These are phyloP conservation scores for Pseudomyrmex pallidus DNA, from an alignment of 1,140 invertebrate species.

Conservation along the genomic window DNA sequence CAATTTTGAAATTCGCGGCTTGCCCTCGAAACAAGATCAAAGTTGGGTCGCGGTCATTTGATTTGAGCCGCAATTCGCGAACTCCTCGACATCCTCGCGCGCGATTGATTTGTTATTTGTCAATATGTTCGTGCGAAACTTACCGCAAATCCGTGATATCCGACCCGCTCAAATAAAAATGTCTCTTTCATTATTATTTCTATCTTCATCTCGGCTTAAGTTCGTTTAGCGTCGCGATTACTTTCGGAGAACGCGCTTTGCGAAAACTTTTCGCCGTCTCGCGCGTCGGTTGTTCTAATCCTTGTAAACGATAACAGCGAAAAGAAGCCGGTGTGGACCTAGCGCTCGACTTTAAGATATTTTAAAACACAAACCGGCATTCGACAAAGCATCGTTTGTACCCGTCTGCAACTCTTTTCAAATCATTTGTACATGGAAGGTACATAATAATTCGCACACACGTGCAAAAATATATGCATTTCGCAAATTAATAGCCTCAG, in stretches of 20 bases:
- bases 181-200: neutral
- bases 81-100: neutral
- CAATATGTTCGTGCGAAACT: neutral
- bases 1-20: constrained; percentile 51
- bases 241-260: neutral
- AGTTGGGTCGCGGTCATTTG: constrained; percentile 20
- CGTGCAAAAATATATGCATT: neutral
- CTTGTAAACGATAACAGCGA: no score
- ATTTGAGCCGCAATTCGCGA: neutral
- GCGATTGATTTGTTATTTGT: constrained; percentile 6
- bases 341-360: no score
- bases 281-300: neutral
- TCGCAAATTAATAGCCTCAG: neutral
- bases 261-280: no score
- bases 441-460: no score
- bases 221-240: neutral
- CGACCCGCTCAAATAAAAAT: neutral
- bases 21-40: constrained; percentile 47
- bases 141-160: neutral
- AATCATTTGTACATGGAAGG: no score
- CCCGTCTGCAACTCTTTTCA: no score
- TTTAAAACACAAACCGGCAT: no score
- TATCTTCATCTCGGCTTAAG: neutral
- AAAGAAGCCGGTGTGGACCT: no score
- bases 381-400: no score